A percentile compares a stretch with the other conserved stretches of the same genome.
Conservation (phyloP, 2,797 vertebrate species). For the Helostoma temminkii region DNA sequence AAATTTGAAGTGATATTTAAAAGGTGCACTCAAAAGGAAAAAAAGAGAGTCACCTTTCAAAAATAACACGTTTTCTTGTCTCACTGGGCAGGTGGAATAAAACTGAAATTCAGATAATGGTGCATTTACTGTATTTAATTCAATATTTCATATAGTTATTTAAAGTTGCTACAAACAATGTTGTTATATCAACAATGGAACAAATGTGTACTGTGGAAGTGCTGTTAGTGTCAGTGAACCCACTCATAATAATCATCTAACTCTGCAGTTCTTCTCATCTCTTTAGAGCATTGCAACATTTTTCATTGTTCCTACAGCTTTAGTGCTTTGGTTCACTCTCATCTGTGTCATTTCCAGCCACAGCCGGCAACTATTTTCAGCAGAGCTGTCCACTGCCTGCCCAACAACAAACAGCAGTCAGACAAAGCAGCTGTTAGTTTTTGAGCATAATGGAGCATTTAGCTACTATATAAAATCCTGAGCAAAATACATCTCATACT, state of each 20-base stretch:
- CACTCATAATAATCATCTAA: background rate
- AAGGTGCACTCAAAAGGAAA: constrained; percentile 40
- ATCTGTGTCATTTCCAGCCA: background rate
- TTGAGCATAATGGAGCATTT: background rate
- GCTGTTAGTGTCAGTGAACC: background rate
- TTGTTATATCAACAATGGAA: background rate
- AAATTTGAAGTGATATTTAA: constrained; percentile 59
- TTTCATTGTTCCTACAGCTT: background rate
- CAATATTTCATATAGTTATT: constrained; percentile 10
- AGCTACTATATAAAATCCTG: background rate
- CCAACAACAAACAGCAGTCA: background rate
- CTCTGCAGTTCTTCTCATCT: background rate
- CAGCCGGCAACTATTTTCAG: background rate
- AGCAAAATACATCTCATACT: background rate
- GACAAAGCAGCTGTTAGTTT: background rate
- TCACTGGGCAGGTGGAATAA: constrained; percentile 18
- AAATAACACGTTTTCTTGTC: constrained; percentile 32
- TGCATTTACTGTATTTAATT: constrained; percentile 22
- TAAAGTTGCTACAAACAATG: constrained; percentile 2
- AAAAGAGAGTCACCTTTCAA: constrained; percentile 22
- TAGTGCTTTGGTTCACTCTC: background rate
- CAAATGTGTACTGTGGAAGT: background rate
- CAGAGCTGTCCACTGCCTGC: background rate
- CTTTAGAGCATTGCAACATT: background rate
- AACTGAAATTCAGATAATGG: constrained; percentile 8